These are phyloP conservation scores for Schizaphis graminum DNA, from an alignment of 2,888 invertebrate genomes.

Conservation along the genomic window DNA sequence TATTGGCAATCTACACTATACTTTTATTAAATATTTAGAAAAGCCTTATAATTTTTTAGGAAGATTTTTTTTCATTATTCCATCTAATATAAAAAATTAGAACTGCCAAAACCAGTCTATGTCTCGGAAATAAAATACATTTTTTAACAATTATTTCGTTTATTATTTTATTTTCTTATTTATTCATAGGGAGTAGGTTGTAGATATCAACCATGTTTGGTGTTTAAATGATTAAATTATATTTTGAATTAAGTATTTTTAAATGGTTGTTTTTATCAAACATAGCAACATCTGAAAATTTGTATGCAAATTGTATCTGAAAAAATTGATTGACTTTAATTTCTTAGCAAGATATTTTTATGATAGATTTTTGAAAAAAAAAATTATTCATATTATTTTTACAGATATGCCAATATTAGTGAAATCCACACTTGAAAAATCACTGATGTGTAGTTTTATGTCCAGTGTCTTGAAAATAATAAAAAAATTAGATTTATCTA, in stretches of 20 bases:
- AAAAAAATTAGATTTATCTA: constrained; percentile 41
- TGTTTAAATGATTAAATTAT: background rate
- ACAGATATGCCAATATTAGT: constrained; percentile 42
- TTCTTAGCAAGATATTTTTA: background rate
- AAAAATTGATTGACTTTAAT: background rate
- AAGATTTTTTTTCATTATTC: background rate
- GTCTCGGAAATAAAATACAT: background rate
- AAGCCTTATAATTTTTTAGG: background rate
- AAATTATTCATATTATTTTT: background rate
- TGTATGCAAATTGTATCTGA: background rate
- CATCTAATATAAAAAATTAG: background rate
- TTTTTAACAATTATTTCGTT: background rate
- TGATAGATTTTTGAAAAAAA: background rate
- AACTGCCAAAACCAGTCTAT: background rate
- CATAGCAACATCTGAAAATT: background rate
- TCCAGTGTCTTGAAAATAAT: constrained; percentile 47
- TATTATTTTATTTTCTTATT: background rate
- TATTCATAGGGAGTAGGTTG: background rate
- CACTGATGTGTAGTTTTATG: constrained; percentile 38
- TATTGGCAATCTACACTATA: background rate
- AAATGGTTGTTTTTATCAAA: too few relatives aligned
- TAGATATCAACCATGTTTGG: background rate
- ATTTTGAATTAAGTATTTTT: too few relatives aligned
- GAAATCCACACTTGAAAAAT: constrained; percentile 17
- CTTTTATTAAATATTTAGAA: background rate